Base-by-base conservation (phyloP, 1,140 invertebrate species). In the Drosophila watanabei region DNA sequence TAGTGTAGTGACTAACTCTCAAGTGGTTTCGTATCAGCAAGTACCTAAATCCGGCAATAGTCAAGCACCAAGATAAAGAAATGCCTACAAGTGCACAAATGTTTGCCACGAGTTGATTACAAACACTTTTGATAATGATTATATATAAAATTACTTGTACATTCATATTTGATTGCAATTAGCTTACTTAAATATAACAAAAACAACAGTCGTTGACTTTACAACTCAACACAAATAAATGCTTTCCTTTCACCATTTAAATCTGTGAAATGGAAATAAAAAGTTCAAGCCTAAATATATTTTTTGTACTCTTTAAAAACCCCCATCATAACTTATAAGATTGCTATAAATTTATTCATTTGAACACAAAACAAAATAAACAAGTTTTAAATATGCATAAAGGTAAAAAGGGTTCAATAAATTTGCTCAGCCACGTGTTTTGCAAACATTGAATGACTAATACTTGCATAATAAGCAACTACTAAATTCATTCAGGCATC, bases 11-110 rank as follows among this genome's bases (percentile, higher is more conserved):
- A 28, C 20, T 11, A 9, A 41, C 7, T 8, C 32, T n/a, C 18
- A 28, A 60, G 46, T 16, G 24, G 14, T 10, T 49, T 73, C 54
- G 16, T 59, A 72, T 59, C 33, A 28, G 11, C 16, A 39, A 62
- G 32, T 28, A 28, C 14, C 18, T 11, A 3, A 28, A 18, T 16
- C 28, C 10, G 8, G 33, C 32, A 11, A 14, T 18, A 32, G 32
- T 1, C 35, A 71, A 59, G 33, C 43, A 16, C 6, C 16, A 16
- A 13, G 39, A 68, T 37, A 20, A 68, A 33, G 32, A 54, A 63
- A n/a, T 39, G 48, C 8, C n/a, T 16, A 56, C n/a, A 30, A 18
- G 18, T 39, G 45, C 18, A 32, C 14, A 61, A 51, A 49, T 32
- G 43, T 62, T 51, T n/a, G 18, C 24, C 20, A 28, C 20, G 24